phyloP scores from a whole-genome alignment of 2,113 vertebrate genomes.

The Okapia johnstoni region DNA sequence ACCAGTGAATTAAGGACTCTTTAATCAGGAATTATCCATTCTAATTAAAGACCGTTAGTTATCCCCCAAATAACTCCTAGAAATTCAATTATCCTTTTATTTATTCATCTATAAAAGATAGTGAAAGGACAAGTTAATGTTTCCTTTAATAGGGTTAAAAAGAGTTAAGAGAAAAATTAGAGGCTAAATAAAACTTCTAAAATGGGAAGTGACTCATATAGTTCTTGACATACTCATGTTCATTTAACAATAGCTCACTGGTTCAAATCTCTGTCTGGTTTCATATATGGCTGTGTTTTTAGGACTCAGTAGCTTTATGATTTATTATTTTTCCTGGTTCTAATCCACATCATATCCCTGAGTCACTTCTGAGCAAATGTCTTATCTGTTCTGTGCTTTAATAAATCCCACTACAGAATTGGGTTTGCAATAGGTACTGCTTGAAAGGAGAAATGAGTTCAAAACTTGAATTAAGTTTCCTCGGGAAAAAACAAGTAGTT shows the following conservation, averaged over 20 bases:
- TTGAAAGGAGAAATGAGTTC: conserved; percentile 59
- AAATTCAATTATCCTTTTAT: conserved; percentile 61
- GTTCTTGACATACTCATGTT: neutral
- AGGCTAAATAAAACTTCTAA: conserved; percentile 33
- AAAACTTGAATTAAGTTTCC: conserved; percentile 70
- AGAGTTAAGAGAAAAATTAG: conserved; percentile 20
- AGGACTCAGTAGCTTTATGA: conserved; percentile 6
- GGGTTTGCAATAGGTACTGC: conserved; percentile 48
- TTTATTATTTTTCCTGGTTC: conserved; percentile 27
- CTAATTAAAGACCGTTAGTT: conserved; percentile 18
- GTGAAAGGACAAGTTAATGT: conserved; percentile 3
- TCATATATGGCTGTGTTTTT: conserved; percentile 15
- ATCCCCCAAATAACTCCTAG: neutral
- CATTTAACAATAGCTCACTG: neutral
- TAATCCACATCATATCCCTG: conserved; percentile 45
- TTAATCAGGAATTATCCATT: conserved; percentile 25
- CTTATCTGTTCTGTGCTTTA: conserved; percentile 57
- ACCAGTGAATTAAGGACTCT: neutral
- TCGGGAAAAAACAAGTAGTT: conserved; percentile 35
- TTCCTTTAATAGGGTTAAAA: conserved; percentile 29
- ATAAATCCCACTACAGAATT: conserved; percentile 63
- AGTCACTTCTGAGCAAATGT: conserved; percentile 56
- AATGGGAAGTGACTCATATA: neutral
- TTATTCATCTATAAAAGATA: conserved; percentile 31
- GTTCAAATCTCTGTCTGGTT: neutral